Evolutionary conservation across 2,888 invertebrate genomes (phyloP).

Genomic region (Orthosia cruda): DNA sequence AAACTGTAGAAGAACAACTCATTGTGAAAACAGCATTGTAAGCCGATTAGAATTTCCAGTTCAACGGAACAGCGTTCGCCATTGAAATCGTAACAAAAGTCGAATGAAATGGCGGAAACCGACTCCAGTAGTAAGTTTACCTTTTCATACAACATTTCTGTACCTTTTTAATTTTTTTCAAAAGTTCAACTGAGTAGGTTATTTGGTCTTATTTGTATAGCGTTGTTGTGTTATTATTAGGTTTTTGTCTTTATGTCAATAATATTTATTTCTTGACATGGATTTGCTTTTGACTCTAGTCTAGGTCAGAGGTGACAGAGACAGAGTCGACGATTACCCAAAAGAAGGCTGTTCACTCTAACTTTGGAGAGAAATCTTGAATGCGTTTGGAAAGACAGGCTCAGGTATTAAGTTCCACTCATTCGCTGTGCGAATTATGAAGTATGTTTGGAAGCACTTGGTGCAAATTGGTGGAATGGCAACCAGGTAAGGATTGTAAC

Average conservation of each 20-base stretch:
- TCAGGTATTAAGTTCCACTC: too few relatives aligned
- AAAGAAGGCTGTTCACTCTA: too few relatives aligned
- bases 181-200: not conserved
- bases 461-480: too few relatives aligned
- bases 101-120: constrained; percentile 33
- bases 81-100: constrained; percentile 41
- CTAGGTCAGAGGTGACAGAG: too few relatives aligned
- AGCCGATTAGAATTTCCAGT: constrained; percentile 53
- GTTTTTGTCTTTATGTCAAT: not conserved
- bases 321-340: too few relatives aligned
- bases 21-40: constrained; percentile 35
- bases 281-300: too few relatives aligned
- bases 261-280: too few relatives aligned
- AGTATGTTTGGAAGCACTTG: too few relatives aligned
- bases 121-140: constrained; percentile 22
- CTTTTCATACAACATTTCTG: constrained; percentile 28
- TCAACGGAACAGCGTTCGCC: constrained; percentile 28
- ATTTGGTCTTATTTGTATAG: not conserved
- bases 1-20: constrained; percentile 18
- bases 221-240: not conserved
- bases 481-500: too few relatives aligned
- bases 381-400: too few relatives aligned
- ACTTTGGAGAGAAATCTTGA: too few relatives aligned
- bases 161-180: constrained; percentile 9
- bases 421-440: too few relatives aligned